Percentiles rank a stretch among this genome's conserved stretches.
Evolutionary conservation across 2,888 invertebrate species (phyloP).

Genomic region (Stenodera caucasica): DNA sequence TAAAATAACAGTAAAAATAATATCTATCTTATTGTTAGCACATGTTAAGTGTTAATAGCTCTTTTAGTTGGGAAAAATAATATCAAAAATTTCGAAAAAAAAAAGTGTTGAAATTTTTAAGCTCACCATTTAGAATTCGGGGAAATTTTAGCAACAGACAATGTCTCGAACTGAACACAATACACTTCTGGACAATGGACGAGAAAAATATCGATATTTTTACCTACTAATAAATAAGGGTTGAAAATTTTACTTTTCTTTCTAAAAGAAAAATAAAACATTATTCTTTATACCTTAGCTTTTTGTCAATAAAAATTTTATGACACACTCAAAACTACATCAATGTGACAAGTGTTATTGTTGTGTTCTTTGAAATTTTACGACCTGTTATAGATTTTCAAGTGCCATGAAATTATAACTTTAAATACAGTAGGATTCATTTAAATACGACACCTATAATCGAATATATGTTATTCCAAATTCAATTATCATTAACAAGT

Average conservation of each 20-base stretch:
- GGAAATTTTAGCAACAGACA: neutral
- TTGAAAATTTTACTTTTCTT: neutral
- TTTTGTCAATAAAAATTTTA: no score
- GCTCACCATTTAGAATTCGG: no score
- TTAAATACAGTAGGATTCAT: no score
- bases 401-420: neutral
- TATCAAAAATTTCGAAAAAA: no score
- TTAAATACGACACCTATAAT: no score
- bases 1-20: constrained; percentile 5
- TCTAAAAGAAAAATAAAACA: no score
- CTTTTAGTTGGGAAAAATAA: neutral
- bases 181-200: neutral
- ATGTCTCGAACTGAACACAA: neutral
- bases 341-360: constrained; percentile 1
- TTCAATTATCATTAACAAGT: no score
- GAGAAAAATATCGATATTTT: neutral
- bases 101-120: no score
- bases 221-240: neutral
- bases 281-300: no score
- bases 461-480: no score
- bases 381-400: neutral
- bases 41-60: neutral
- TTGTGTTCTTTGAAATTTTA: neutral
- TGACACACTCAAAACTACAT: neutral
- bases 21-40: neutral